phyloP scores from a whole-genome alignment of 2,888 invertebrate genomes.

The Pollenia angustigena region DNA sequence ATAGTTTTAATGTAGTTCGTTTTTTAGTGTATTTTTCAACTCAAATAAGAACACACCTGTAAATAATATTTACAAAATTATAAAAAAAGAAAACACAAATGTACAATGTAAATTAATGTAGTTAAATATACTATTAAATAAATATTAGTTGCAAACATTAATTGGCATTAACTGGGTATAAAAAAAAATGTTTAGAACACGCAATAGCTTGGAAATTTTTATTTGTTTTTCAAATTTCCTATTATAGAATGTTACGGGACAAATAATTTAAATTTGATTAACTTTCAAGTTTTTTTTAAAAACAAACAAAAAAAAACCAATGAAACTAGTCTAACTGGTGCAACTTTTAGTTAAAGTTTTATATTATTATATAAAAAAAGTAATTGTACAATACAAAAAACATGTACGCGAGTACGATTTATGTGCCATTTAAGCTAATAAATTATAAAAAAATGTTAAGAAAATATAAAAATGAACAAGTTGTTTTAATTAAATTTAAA shows the following conservation, averaged over 20 bases:
- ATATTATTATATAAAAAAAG: not conserved
- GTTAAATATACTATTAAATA: slow-evolving; percentile 4
- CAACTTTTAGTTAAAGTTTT: slow-evolving; percentile 43
- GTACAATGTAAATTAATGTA: slow-evolving; percentile 3
- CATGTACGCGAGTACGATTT: slow-evolving; percentile 36
- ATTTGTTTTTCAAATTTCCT: not conserved
- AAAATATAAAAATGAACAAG: slow-evolving; percentile 17
- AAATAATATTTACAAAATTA: slow-evolving; percentile 33
- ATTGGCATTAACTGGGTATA: slow-evolving; percentile 18
- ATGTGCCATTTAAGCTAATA: slow-evolving; percentile 60
- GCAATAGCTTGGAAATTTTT: not conserved
- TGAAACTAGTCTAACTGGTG: slow-evolving; percentile 50
- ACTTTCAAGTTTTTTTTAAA: too few relatives aligned
- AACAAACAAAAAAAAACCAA: too few relatives aligned
- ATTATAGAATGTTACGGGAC: not conserved
- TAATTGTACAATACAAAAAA: slow-evolving; percentile 16
- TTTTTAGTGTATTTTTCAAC: slow-evolving; percentile 27
- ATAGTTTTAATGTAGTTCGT: slow-evolving; percentile 19
- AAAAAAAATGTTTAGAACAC: not conserved
- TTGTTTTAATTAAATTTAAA: not conserved
- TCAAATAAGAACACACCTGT: slow-evolving; percentile 39
- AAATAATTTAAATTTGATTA: not conserved
- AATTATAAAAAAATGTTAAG: slow-evolving; percentile 24
- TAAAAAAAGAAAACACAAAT: not conserved
- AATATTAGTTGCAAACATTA: slow-evolving; percentile 39